These are phyloP conservation scores for Triplophysa siluroides DNA, from an alignment of 2,113 vertebrate species.

Conservation along the genomic window DNA sequence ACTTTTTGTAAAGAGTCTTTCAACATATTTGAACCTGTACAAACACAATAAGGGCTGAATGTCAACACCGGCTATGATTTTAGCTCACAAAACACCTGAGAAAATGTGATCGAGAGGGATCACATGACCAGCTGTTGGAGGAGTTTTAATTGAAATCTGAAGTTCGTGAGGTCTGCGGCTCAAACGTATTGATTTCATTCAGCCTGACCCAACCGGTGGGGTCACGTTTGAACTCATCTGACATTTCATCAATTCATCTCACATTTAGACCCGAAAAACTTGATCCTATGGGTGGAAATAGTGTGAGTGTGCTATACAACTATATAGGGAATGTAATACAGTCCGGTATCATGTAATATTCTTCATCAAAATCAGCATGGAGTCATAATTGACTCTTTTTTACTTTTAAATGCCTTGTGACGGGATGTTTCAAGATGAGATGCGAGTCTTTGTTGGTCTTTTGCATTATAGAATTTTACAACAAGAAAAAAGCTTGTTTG, in stretches of 20 bases:
- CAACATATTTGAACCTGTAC: too few relatives aligned
- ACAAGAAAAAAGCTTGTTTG: too few relatives aligned
- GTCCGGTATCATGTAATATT: neutral
- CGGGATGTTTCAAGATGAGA: too few relatives aligned
- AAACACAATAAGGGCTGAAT: too few relatives aligned
- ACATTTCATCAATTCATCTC: constrained; percentile 58
- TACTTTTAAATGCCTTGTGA: neutral
- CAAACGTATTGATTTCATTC: constrained; percentile 56
- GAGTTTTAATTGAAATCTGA: constrained; percentile 58
- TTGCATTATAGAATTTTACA: too few relatives aligned
- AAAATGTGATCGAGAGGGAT: constrained; percentile 39
- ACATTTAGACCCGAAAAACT: constrained; percentile 40
- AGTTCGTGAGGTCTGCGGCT: constrained; percentile 48
- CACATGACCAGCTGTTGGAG: constrained; percentile 48
- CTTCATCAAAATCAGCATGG: neutral
- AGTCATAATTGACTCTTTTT: too few relatives aligned
- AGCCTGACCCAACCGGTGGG: constrained; percentile 50
- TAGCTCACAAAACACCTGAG: neutral
- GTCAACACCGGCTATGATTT: neutral
- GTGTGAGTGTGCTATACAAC: neutral
- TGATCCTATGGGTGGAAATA: neutral
- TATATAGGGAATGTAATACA: neutral
- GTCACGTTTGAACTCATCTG: constrained; percentile 50
- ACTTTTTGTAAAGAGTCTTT: too few relatives aligned
- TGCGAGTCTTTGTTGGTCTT: too few relatives aligned